A percentile compares a stretch with the other conserved stretches of the same genome.
Conservation (phyloP, 2,888 invertebrate species). For the Sphaerophoria taeniata region DNA sequence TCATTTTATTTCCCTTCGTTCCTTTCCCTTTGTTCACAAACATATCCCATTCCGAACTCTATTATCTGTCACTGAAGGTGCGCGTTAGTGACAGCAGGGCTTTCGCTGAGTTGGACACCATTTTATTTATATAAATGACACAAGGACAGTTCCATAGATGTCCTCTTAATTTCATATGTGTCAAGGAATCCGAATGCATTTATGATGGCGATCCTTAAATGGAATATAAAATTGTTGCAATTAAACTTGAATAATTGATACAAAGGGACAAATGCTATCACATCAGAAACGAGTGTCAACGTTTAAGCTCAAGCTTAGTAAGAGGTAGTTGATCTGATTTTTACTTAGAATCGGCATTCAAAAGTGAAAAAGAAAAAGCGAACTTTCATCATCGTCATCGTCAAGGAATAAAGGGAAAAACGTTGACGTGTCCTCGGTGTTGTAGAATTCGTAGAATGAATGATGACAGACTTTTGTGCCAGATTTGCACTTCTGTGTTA, state of each 20-base stretch:
- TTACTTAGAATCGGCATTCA: constrained; percentile 1
- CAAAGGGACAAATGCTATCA: constrained; percentile 14
- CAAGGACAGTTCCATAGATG: not conserved
- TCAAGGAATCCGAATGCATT: constrained; percentile 38
- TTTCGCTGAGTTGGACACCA: constrained; percentile 10
- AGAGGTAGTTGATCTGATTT: constrained; percentile 36
- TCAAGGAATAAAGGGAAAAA: constrained; percentile 16
- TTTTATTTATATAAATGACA: not conserved
- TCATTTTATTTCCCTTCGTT: no score
- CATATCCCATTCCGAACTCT: not conserved
- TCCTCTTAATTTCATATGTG: constrained; percentile 53
- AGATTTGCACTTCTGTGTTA: constrained; percentile 47
- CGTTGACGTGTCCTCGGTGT: constrained; percentile 2
- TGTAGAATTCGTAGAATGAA: constrained; percentile 22
- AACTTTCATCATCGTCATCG: not conserved
- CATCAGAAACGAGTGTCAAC: constrained; percentile 17
- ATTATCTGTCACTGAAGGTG: constrained; percentile 11
- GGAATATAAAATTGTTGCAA: constrained; percentile 35
- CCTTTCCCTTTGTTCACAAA: not conserved
- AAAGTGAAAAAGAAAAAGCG: not conserved
- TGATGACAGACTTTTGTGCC: constrained; percentile 45
- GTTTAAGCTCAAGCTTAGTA: not conserved
- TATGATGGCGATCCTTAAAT: constrained; percentile 9
- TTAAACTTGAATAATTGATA: constrained; percentile 59
- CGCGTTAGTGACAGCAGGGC: not conserved